Conservation (phyloP, 2,113 vertebrate genomes). For the Meles meles region DNA sequence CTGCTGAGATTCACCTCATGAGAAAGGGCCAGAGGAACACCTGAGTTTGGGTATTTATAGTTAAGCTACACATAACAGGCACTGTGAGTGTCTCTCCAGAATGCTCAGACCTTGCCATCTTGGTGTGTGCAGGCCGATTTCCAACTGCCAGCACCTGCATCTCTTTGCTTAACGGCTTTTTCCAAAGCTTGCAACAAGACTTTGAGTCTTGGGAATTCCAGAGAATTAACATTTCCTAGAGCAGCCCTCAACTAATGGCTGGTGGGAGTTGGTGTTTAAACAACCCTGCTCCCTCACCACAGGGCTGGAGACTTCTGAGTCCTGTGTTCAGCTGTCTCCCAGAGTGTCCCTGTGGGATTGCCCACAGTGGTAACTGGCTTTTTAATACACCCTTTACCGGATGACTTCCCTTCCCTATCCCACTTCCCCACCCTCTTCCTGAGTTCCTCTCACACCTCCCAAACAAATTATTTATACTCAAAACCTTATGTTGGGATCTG, state of each 20-base stretch:
- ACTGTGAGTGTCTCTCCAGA: background rate
- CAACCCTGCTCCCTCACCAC: background rate
- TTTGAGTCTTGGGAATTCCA: background rate
- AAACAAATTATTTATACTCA: background rate
- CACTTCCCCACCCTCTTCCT: background rate
- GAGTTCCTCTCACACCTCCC: background rate
- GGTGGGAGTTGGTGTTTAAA: background rate
- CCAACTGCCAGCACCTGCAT: background rate
- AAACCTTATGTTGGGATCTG: background rate
- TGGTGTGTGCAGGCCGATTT: background rate
- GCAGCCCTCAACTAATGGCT: background rate
- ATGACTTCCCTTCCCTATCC: background rate
- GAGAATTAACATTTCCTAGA: background rate
- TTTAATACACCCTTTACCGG: background rate
- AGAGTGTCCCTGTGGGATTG: background rate
- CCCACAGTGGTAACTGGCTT: background rate
- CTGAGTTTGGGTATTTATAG: background rate
- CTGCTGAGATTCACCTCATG: background rate
- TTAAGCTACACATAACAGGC: background rate
- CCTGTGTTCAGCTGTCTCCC: background rate
- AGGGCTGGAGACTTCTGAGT: background rate
- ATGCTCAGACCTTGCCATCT: background rate
- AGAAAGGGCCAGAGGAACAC: background rate
- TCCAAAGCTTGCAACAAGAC: background rate
- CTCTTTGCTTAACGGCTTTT: background rate